phyloP scores from a whole-genome alignment of 2,888 invertebrate genomes.

The Caradrina kadenii region DNA sequence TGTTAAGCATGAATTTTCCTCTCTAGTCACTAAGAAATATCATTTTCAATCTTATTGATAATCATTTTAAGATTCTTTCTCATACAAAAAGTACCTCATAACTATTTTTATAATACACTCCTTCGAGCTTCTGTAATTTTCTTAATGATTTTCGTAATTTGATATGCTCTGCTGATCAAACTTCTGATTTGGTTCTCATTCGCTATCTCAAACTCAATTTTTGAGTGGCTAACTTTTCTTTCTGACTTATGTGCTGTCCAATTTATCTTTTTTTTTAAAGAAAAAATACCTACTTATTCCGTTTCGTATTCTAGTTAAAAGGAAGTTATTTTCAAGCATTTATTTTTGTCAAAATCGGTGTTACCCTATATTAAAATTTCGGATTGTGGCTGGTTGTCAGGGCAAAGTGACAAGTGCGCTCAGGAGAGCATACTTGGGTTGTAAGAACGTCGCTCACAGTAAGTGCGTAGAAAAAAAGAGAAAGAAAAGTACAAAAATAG shows the following conservation, averaged over 20 bases:
- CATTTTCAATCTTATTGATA: slow-evolving; percentile 50
- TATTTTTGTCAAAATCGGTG: slow-evolving; percentile 37
- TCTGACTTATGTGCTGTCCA: slow-evolving; percentile 34
- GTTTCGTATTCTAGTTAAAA: slow-evolving; percentile 46
- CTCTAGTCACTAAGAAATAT: slow-evolving; percentile 54
- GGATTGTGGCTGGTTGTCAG: slow-evolving; percentile 79
- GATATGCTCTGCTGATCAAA: slow-evolving; percentile 42
- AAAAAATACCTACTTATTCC: slow-evolving; percentile 21
- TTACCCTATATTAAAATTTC: slow-evolving; percentile 60
- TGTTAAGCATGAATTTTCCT: slow-evolving; percentile 80
- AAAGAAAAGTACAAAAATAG: slow-evolving; percentile 62
- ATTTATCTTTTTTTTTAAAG: slow-evolving; percentile 14
- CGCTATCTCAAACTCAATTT: slow-evolving; percentile 18
- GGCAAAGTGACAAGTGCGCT: slow-evolving; percentile 89
- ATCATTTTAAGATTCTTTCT: slow-evolving; percentile 43
- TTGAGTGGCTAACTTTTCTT: slow-evolving; percentile 40
- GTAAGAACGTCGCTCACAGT: slow-evolving; percentile 90
- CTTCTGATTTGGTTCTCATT: slow-evolving; percentile 37
- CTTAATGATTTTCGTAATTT: slow-evolving; percentile 42
- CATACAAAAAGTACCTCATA: slow-evolving; percentile 44
- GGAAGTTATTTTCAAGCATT: slow-evolving; percentile 50
- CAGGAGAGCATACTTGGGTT: slow-evolving; percentile 90
- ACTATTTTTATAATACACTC: slow-evolving; percentile 42
- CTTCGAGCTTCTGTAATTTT: slow-evolving; percentile 52
- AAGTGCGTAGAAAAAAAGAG: slow-evolving; percentile 83